A percentile compares a stretch with the other conserved stretches of the same genome.
Conservation (phyloP, 2,113 vertebrate genomes). For the Canis aureus region DNA sequence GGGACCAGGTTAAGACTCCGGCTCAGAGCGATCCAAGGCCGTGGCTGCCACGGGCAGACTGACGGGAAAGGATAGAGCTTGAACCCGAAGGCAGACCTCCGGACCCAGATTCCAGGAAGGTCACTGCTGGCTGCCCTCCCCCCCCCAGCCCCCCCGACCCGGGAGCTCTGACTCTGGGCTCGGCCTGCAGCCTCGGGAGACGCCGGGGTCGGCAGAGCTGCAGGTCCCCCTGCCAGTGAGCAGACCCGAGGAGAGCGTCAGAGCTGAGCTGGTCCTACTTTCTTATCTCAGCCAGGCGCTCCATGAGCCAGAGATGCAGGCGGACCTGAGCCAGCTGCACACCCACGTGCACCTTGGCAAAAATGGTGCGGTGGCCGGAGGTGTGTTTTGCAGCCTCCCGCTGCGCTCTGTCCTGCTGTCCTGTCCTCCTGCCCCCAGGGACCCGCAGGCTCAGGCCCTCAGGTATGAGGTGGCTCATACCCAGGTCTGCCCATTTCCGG, state of each 20-base stretch:
- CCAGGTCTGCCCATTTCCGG: not conserved
- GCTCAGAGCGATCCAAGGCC: too few relatives aligned
- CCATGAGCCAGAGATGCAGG: not conserved
- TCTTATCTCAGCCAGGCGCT: not conserved
- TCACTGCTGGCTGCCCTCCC: too few relatives aligned
- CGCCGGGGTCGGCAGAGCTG: not conserved
- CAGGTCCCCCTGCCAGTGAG: not conserved
- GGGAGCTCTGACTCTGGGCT: not conserved
- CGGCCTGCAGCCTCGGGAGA: not conserved
- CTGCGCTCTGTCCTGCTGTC: rapidly evolving
- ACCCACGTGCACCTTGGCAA: not conserved
- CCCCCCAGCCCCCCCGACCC: too few relatives aligned
- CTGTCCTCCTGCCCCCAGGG: rapidly evolving
- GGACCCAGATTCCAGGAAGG: not conserved
- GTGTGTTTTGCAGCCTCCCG: too few relatives aligned
- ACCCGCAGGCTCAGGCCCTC: not conserved
- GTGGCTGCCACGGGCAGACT: too few relatives aligned
- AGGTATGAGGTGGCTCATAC: not conserved
- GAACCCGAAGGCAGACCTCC: not conserved
- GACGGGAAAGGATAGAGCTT: not conserved
- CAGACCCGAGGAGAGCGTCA: not conserved
- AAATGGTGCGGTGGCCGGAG: rapidly evolving
- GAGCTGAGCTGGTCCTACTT: not conserved
- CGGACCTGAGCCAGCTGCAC: not conserved
- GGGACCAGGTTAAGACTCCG: too few relatives aligned